Evolutionary conservation across 2,797 vertebrate genomes (phyloP).

Genomic region (Spinus olivaceus): DNA sequence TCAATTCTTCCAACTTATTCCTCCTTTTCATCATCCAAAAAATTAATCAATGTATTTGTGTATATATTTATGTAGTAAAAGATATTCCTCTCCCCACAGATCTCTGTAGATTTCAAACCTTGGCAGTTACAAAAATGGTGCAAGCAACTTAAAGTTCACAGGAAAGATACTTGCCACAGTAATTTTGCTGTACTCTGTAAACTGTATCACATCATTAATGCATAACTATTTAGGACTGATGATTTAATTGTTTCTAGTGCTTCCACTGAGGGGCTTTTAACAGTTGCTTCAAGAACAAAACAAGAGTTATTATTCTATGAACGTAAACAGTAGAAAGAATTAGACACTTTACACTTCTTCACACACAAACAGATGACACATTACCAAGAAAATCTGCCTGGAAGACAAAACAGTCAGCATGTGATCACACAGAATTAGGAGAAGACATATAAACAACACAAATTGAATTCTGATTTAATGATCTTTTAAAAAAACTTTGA

Average conservation of each 20-base stretch:
- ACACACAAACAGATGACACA: slow-evolving; percentile 34
- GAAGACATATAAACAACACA: background rate
- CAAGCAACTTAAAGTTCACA: background rate
- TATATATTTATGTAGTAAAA: background rate
- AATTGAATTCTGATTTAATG: background rate
- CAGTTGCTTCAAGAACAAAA: slow-evolving; percentile 19
- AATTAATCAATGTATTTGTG: background rate
- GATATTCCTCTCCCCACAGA: background rate
- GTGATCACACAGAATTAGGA: background rate
- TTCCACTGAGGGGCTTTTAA: background rate
- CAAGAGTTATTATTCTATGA: slow-evolving; percentile 12
- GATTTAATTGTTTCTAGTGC: background rate
- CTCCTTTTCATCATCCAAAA: background rate
- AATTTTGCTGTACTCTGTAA: background rate
- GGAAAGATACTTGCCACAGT: background rate
- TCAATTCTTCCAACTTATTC: background rate
- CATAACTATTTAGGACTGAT: background rate
- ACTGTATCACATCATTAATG: background rate
- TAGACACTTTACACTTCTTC: slow-evolving; percentile 43
- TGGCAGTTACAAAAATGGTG: background rate
- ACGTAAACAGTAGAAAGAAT: slow-evolving; percentile 29
- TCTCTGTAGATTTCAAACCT: background rate
- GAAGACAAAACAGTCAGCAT: slow-evolving; percentile 23
- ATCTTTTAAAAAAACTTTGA: background rate
- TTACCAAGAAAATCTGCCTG: slow-evolving; percentile 18